phyloP scores from a whole-genome alignment of 2,113 vertebrate genomes.

The Perognathus longimembris region DNA sequence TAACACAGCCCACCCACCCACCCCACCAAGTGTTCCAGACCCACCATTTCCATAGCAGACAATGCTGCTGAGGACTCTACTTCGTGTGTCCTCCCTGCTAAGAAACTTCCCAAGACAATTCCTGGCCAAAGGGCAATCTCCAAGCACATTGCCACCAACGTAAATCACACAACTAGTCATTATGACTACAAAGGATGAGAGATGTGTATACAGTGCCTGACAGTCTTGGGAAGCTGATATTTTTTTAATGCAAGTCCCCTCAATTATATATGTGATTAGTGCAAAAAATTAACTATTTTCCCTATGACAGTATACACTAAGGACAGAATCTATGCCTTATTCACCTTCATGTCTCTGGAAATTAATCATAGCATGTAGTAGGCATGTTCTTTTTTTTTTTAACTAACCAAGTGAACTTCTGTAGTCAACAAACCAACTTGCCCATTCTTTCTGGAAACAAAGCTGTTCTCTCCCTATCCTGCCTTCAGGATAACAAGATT shows the following conservation, averaged over 20 bases:
- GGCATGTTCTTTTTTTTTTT: neutral
- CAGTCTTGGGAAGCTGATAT: neutral
- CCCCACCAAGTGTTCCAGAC: neutral
- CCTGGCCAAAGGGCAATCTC: neutral
- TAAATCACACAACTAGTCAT: neutral
- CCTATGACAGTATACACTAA: neutral
- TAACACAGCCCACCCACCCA: neutral
- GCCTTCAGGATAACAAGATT: neutral
- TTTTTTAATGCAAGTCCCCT: neutral
- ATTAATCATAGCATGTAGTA: neutral
- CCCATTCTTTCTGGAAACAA: neutral
- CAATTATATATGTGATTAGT: too few relatives aligned
- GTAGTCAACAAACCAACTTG: neutral
- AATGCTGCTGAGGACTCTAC: neutral
- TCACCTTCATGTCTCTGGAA: slow-evolving; percentile 21
- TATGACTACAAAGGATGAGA: neutral
- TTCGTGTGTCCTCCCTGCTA: neutral
- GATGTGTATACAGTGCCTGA: neutral
- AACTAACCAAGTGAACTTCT: neutral
- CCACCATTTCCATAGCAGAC: neutral
- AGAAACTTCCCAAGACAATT: neutral
- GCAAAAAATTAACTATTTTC: neutral
- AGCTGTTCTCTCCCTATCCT: neutral
- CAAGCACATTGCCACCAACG: neutral
- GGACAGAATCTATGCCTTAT: neutral